These are phyloP conservation scores for Metopolophium dirhodum DNA, from an alignment of 1,140 invertebrate genomes.

Conservation along the genomic window DNA sequence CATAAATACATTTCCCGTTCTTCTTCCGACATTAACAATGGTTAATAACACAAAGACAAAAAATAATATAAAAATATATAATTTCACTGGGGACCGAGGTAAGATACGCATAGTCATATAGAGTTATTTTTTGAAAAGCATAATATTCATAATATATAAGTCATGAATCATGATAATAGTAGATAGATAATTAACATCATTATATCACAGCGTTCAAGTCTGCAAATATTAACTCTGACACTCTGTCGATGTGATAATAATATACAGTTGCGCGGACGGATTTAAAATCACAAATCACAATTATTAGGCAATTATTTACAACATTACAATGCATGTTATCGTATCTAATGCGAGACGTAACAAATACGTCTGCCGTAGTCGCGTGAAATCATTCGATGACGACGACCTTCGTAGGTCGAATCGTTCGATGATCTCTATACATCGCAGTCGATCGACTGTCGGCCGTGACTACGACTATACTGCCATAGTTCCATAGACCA, in stretches of 20 bases:
- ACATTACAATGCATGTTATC: background rate
- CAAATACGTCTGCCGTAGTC: background rate
- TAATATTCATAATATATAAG: no score
- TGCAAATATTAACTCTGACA: no score
- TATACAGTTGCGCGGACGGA: no score
- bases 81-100: background rate
- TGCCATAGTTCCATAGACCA: no score
- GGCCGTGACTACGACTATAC: background rate
- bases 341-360: background rate
- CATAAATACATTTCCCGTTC: background rate
- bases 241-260: no score
- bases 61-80: background rate
- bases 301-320: background rate
- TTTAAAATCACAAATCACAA: background rate
- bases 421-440: background rate
- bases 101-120: background rate
- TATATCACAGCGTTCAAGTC: no score
- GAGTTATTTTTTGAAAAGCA: no score
- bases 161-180: no score
- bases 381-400: background rate
- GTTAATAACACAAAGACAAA: background rate
- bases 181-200: no score
- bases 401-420: background rate
- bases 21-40: background rate
- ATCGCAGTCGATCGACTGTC: no score